Evolutionary conservation across 1,140 invertebrate species (phyloP).

Genomic region (Pectinophora gossypiella): DNA sequence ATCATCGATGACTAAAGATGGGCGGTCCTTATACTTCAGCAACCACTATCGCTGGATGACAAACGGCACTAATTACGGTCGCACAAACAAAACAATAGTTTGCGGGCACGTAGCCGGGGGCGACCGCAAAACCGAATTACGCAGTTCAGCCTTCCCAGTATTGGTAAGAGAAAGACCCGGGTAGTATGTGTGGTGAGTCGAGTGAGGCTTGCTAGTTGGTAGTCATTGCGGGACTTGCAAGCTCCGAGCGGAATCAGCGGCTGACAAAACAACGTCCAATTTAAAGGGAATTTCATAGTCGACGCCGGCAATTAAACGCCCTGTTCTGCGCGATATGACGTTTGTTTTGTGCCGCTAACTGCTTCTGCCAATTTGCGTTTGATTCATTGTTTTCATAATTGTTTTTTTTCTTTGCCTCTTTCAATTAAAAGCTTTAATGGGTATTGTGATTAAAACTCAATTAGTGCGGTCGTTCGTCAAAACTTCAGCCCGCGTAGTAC

Average conservation of each 20-base stretch:
- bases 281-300: slow-evolving; percentile 47
- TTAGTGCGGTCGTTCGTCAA: too few relatives aligned
- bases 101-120: slow-evolving; percentile 23
- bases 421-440: not conserved
- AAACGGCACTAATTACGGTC: slow-evolving; percentile 36
- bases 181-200: not conserved
- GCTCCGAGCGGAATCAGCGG: slow-evolving; percentile 28
- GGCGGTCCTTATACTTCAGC: not conserved
- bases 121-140: slow-evolving; percentile 46
- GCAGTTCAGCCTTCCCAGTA: slow-evolving; percentile 27
- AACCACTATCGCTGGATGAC: slow-evolving; percentile 21
- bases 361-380: slow-evolving; percentile 23
- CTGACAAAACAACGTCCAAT: slow-evolving; percentile 37
- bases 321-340: slow-evolving; percentile 26
- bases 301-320: slow-evolving; percentile 38
- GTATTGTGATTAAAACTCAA: not conserved
- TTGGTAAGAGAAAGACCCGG: slow-evolving; percentile 27
- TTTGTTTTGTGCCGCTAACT: slow-evolving; percentile 19
- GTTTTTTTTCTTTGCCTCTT: slow-evolving; percentile 1
- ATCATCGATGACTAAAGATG: too few relatives aligned
- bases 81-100: slow-evolving; percentile 42
- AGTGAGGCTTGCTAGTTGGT: slow-evolving; percentile 32
- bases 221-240: slow-evolving; percentile 39
- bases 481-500: too few relatives aligned
- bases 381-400: slow-evolving; percentile 20